phyloP scores from a whole-genome alignment of 2,113 vertebrate genomes.

The Callionymus lyra region DNA sequence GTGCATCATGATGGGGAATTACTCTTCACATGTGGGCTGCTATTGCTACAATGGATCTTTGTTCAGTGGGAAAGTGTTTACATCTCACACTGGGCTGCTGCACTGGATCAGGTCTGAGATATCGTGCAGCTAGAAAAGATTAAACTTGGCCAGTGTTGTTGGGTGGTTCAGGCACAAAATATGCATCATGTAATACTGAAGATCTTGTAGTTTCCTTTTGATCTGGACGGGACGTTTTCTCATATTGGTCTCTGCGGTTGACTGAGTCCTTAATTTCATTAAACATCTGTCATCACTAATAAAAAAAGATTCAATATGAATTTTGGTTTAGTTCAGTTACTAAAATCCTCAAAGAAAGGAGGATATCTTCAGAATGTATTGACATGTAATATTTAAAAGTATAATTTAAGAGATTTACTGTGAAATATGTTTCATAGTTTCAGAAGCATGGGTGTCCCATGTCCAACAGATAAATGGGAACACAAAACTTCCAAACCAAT shows the following conservation, averaged over 20 bases:
- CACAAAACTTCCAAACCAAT: no score
- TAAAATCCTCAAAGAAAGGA: no score
- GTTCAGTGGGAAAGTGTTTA: constrained; percentile 49
- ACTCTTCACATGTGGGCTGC: constrained; percentile 40
- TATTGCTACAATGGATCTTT: constrained; percentile 55
- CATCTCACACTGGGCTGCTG: constrained; percentile 44
- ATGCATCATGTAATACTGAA: constrained; percentile 3
- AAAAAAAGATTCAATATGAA: no score
- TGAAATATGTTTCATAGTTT: no score
- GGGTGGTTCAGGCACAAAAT: constrained; percentile 7
- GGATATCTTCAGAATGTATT: no score
- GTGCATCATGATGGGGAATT: constrained; percentile 35
- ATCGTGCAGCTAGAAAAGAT: constrained; percentile 35
- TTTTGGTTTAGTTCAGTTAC: no score
- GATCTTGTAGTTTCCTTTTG: constrained; percentile 12
- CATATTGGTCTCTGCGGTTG: constrained; percentile 12
- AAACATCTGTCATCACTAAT: no score
- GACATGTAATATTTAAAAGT: no score
- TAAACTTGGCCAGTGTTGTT: constrained; percentile 18
- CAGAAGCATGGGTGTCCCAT: no score
- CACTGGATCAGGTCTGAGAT: constrained; percentile 40
- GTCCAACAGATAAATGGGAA: no score
- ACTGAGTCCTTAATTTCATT: no score
- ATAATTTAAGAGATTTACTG: no score
- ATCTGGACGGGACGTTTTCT: constrained; percentile 15